Base-by-base conservation (phyloP, 2,888 invertebrate species). In the Eilema sororculum region DNA sequence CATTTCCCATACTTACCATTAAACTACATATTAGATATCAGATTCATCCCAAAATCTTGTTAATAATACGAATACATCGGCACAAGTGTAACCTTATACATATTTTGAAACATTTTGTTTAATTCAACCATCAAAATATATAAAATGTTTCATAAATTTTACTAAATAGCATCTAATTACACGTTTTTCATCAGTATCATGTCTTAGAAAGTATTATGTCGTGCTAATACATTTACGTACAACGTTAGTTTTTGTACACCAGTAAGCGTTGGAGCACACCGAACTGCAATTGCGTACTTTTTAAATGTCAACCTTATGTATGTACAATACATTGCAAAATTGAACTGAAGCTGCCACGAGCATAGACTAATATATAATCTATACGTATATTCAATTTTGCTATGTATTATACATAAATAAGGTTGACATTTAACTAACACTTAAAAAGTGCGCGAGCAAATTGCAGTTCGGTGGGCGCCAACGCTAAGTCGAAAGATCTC, bases 51-150 rank as follows among this genome's bases (percentile, higher is more conserved):
- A 61, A 24, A 33, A 13, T 12, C 2, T n/a, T n/a, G n/a, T 33
- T 22, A 52, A 52, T 20, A 52, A 52, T 33, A 12, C 22, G 10
- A 2, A 61, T 61, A 37, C 37, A 37, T 61, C 61, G 22, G 24
- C 61, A 24, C 61, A 37, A 61, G 22, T 37, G 61, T 61, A 37
- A 61, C 37, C 33, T 62, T 52, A 52, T n/a, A 46, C 0, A n/a
- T 52, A 52, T 52, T 52, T 52, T 52, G 52, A 52, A 52, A 52
- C 52, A 52, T n/a, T 52, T 52, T 46, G 20, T 13, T 2, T 46
- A 20, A 46, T 20, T 41, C 16, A 13, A 16, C 16, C 41, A 16
- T 16, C 8, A 16, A 41, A 16, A 13, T 41, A 37, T 41, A 4
- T 4, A 22, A 61, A 61, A 61, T 52, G 52, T 52, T 52, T 52